Conservation (phyloP, 2,113 vertebrate species). For the Leptosomus discolor region DNA sequence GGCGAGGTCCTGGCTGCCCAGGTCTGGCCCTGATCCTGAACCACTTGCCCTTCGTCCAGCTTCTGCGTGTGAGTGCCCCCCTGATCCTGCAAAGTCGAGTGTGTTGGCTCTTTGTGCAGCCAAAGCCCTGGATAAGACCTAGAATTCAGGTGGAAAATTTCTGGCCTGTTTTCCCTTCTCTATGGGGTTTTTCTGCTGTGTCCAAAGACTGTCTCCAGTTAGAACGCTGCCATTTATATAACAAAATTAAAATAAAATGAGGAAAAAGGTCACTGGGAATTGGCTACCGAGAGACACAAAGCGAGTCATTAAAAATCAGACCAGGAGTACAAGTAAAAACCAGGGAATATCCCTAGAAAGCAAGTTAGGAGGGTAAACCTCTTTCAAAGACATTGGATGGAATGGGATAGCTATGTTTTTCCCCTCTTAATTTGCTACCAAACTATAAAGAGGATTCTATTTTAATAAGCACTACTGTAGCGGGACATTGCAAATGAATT, state of each 20-base stretch:
- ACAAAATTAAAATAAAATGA: slow-evolving; percentile 12
- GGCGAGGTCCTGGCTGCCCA: not conserved
- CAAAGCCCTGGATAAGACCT: not conserved
- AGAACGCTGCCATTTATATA: not conserved
- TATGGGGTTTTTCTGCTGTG: not conserved
- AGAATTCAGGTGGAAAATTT: slow-evolving; percentile 25
- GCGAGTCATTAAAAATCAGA: not conserved
- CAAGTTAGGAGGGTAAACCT: not conserved
- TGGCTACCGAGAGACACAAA: not conserved
- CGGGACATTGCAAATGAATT: not conserved
- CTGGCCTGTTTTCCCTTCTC: slow-evolving; percentile 15
- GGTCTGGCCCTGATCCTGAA: not conserved
- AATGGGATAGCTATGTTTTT: not conserved
- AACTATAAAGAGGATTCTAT: not conserved
- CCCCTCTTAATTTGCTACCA: not conserved
- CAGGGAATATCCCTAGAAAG: not conserved
- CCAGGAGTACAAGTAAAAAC: not conserved
- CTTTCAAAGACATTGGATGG: not conserved
- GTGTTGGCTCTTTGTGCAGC: not conserved
- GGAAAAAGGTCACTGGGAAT: slow-evolving; percentile 23
- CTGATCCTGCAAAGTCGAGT: not conserved
- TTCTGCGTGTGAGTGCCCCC: not conserved
- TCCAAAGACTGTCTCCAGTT: not conserved
- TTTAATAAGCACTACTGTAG: not conserved
- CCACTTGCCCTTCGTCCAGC: not conserved